Base-by-base conservation (phyloP, 2,797 vertebrate species). In the Erpetoichthys calabaricus region DNA sequence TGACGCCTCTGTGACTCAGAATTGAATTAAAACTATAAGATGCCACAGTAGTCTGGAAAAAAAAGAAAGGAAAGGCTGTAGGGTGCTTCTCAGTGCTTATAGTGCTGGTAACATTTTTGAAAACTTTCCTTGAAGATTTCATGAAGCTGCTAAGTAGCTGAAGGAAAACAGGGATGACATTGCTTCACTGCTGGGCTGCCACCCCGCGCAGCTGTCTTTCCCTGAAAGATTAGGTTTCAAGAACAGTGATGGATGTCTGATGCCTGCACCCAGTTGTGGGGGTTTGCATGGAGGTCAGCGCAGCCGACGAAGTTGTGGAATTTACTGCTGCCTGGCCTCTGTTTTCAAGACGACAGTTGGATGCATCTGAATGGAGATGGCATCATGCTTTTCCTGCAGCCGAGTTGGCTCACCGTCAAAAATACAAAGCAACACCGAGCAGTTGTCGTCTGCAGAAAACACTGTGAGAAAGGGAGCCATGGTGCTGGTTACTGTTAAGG, bases 261-360 rank as follows among this genome's bases (percentile, higher is more conserved):
- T 77, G 89, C 77, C 85, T 91, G 84, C 78, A 86, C 80, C 86
- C 87, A 89, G 85, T 91, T 90, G 87, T 89, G 87, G 81, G 83
- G 72, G 73, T 88, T 87, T 87, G 83, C 75, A 85, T 70, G 7
- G 73, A 86, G 86, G 86, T 90, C 89, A 86, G 65, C 73, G 64
- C 71, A 78, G 74, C 80, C 80, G 80, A 84, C 78, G 76, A 73
- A 81, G 63, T 73, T 69, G 71, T 83, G 76, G 83, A 85, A 89
- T 90, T 87, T 83, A 81, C 70, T 76, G 80, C 68, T 65, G 76
- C 84, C 66, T 79, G 77, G 78, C 82, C 75, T 83, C 79, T 70
- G 52, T 42, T 59, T 55, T 42, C 55, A 51, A 45, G 45, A 10
- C 57, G 44, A 51, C 57, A 56, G 59, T 59, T 60, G 64, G 47